These are phyloP conservation scores for Plecotus auritus DNA, from an alignment of 2,113 vertebrate genomes.

Conservation along the genomic window DNA sequence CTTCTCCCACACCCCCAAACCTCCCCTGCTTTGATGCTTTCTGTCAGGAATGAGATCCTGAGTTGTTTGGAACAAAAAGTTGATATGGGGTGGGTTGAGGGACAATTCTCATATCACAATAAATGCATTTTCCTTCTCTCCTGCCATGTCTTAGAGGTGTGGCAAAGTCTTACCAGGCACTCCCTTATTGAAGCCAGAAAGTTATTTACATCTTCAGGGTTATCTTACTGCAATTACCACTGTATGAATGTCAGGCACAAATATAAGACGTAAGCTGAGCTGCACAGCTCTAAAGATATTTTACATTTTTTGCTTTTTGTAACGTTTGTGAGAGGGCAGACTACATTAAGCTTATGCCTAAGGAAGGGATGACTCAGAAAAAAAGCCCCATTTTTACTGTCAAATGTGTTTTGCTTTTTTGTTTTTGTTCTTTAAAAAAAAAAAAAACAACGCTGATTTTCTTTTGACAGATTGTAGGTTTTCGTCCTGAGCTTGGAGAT, in stretches of 20 bases:
- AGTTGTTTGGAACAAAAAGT: neutral
- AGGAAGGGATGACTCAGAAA: neutral
- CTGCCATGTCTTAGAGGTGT: neutral
- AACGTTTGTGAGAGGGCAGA: neutral
- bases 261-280: neutral
- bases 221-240: neutral
- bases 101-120: neutral
- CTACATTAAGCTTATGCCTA: neutral
- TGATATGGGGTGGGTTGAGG: neutral
- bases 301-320: constrained; percentile 9
- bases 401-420: neutral
- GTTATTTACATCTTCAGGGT: constrained; percentile 9
- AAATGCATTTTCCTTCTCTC: constrained; percentile 26
- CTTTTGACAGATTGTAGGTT: constrained; percentile 91
- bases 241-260: neutral
- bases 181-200: neutral
- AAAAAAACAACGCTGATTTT: constrained; percentile 11
- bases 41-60: neutral
- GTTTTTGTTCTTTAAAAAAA: neutral
- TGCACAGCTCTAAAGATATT: constrained; percentile 11
- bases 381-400: constrained; percentile 9
- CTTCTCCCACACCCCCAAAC: neutral
- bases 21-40: neutral
- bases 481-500: constrained; percentile 89
- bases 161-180: neutral